Conservation (phyloP, 2,888 invertebrate genomes). For the Malachius bipustulatus region DNA sequence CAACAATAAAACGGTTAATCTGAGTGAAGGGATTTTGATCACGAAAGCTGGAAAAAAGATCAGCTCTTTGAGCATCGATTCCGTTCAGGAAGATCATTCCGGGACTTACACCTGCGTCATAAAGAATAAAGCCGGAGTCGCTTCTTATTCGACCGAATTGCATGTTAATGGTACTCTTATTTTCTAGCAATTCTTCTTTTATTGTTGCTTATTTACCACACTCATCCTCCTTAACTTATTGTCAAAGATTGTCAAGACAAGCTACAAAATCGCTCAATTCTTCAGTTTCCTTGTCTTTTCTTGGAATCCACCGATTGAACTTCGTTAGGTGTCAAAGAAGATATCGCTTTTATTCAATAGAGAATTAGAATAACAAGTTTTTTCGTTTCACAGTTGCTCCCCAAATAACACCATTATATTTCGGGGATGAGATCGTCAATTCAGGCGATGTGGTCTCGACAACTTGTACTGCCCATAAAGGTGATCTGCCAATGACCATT, state of each 20-base stretch:
- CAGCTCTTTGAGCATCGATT: conserved; percentile 49
- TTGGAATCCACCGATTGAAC: too few relatives aligned
- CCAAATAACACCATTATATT: conserved; percentile 34
- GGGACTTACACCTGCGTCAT: conserved; percentile 68
- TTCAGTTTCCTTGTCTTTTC: too few relatives aligned
- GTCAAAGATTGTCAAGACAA: too few relatives aligned
- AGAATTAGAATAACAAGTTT: too few relatives aligned
- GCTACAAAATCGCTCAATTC: too few relatives aligned
- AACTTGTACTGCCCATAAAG: conserved; percentile 57
- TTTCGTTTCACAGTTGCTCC: conserved; percentile 24
- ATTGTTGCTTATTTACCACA: too few relatives aligned
- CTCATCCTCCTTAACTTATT: too few relatives aligned
- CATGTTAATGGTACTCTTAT: conserved; percentile 26
- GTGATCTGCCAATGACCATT: conserved; percentile 56
- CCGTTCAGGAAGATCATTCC: conserved; percentile 50
- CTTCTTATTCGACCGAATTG: conserved; percentile 52
- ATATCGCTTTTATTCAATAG: too few relatives aligned
- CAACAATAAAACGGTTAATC: conserved; percentile 37
- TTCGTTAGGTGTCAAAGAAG: too few relatives aligned
- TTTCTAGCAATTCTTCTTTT: too few relatives aligned
- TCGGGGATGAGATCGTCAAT: conserved; percentile 50
- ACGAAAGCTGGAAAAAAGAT: conserved; percentile 38
- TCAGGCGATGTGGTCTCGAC: conserved; percentile 55
- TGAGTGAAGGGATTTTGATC: conserved; percentile 31
- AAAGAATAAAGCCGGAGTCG: conserved; percentile 56